Evolutionary conservation across 1,140 invertebrate species (phyloP), one percentile per base, ranked within the genome.

Genomic region (Saxidomus purpurata): DNA sequence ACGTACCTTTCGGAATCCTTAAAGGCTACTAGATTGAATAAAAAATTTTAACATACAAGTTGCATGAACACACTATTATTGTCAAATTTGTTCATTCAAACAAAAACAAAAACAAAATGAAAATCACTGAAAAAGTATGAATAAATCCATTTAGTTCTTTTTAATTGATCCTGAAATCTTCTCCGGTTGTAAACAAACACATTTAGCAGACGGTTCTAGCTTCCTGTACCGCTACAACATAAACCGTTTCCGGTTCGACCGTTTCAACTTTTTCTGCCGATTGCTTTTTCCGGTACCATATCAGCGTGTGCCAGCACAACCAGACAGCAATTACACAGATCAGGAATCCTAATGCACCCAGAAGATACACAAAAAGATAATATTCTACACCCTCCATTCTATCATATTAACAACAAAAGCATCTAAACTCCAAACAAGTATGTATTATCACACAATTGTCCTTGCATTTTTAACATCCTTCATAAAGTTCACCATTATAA

Each of bases 281-380:
- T 17, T 40, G 47, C 59, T 40, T 67, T 17, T 59, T 59, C 4
- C 47, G 31, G 28, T 79, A 79, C 17, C 11, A 28, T 34, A 79
- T 17, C 11, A 82, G 19, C 25, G 17, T 22, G 19, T 63, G 19
- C 80, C 80, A 82, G 28, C 55, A 82, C 0, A 82, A 17, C 52
- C 55, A 82, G 3, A 82, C 52, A 15, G 80, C 36, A 0, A 82
- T n/a, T 1, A 82, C 40, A 15, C 25, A 0, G 1, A 82, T 59
- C 2, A 82, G 59, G n/a, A 82, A 67, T 40, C 55, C 80, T 43
- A 82, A 67, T 28, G 59, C 80, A 43, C 55, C 63, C 80, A 82
- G 25, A 36, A 82, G 40, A 67, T 63, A 82, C 31, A 82, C 80
- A 47, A 63, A 82, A 55, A 82, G 55, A 55, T 63, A 82, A 63